Conservation (phyloP, 2,797 vertebrate genomes). For the Esox masquinongy region DNA sequence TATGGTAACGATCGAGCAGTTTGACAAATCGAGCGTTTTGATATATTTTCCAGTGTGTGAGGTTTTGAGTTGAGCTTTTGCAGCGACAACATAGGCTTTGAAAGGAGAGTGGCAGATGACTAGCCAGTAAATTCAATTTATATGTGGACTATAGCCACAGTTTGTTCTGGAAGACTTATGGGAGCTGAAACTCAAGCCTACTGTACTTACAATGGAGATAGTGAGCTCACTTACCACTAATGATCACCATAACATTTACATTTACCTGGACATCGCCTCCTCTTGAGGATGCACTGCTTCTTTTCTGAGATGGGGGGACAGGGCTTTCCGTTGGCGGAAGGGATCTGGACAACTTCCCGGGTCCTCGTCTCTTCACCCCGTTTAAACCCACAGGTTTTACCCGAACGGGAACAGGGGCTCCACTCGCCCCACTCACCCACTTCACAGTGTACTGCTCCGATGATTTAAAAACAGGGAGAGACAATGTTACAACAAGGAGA, state of each 20-base stretch:
- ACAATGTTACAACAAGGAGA: neutral
- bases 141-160: conserved; percentile 40
- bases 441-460: conserved; percentile 88
- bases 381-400: conserved; percentile 92
- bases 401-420: conserved; percentile 87
- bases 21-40: conserved; percentile 17
- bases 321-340: conserved; percentile 82
- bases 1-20: conserved; percentile 58
- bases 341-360: conserved; percentile 84
- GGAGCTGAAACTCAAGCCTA: conserved; percentile 53
- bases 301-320: conserved; percentile 87
- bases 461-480: neutral
- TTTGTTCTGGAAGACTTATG: conserved; percentile 63
- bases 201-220: conserved; percentile 34
- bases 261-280: conserved; percentile 88
- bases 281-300: conserved; percentile 90
- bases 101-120: conserved; percentile 43
- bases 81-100: conserved; percentile 20
- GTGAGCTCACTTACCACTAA: neutral
- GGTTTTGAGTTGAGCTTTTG: conserved; percentile 26
- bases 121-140: conserved; percentile 57
- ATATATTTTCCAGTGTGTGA: conserved; percentile 55
- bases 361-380: conserved; percentile 89
- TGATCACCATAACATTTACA: conserved; percentile 32
- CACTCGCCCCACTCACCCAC: conserved; percentile 91